These are phyloP conservation scores for Calliphora vomitoria DNA, from an alignment of 2,888 invertebrate species.

Conservation along the genomic window DNA sequence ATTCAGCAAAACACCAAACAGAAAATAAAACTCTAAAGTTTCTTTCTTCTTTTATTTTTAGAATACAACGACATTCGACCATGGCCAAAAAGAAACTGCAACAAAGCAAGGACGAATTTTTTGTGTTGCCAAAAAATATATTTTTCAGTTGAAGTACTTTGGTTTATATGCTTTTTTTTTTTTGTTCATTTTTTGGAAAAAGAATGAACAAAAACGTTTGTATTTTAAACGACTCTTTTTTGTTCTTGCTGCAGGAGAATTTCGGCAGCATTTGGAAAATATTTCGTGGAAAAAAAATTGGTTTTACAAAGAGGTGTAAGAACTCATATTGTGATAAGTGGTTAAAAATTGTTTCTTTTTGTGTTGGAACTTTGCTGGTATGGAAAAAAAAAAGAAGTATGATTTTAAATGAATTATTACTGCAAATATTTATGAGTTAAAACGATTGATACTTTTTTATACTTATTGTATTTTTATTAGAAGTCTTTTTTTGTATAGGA, in stretches of 20 bases:
- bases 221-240: slow-evolving; percentile 38
- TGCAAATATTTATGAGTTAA: slow-evolving; percentile 17
- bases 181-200: slow-evolving; percentile 54
- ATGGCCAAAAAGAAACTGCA: slow-evolving; percentile 82
- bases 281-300: slow-evolving; percentile 30
- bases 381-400: background rate
- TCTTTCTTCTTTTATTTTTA: slow-evolving; percentile 81
- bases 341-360: slow-evolving; percentile 66
- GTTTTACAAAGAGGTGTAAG: slow-evolving; percentile 67
- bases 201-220: slow-evolving; percentile 22
- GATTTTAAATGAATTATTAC: slow-evolving; percentile 31
- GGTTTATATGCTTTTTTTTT: slow-evolving; percentile 58
- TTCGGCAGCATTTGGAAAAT: slow-evolving; percentile 39
- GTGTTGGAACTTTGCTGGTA: slow-evolving; percentile 19
- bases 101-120: slow-evolving; percentile 84
- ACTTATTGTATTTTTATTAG: slow-evolving; percentile 22
- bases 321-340: slow-evolving; percentile 67
- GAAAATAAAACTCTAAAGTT: slow-evolving; percentile 74
- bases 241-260: slow-evolving; percentile 49
- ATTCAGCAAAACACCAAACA: slow-evolving; percentile 65
- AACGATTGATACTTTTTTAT: background rate
- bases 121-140: slow-evolving; percentile 77
- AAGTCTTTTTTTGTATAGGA: background rate
- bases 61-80: slow-evolving; percentile 77
- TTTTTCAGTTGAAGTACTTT: slow-evolving; percentile 77